These are phyloP conservation scores for Dryocosmus kuriphilus DNA, from an alignment of 2,888 invertebrate genomes.

Conservation along the genomic window DNA sequence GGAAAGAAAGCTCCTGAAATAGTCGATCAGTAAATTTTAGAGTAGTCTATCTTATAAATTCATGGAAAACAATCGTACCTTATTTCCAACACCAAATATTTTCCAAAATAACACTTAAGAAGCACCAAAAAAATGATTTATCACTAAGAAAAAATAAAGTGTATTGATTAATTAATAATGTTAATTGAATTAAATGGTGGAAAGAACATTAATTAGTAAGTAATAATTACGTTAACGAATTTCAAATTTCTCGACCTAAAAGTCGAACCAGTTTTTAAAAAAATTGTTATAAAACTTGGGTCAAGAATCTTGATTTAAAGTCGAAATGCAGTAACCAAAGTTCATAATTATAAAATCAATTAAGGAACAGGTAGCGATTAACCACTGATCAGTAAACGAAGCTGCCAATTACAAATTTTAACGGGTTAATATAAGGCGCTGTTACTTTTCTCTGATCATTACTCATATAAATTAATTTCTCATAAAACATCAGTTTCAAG, in stretches of 20 bases:
- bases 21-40: background rate
- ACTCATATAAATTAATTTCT: background rate
- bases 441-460: background rate
- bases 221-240: background rate
- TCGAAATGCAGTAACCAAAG: background rate
- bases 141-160: too few relatives aligned
- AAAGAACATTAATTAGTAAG: too few relatives aligned
- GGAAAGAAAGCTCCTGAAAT: background rate
- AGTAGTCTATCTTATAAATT: too few relatives aligned
- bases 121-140: too few relatives aligned
- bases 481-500: background rate
- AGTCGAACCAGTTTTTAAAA: background rate
- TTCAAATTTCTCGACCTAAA: background rate
- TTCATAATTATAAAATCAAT: slow-evolving; percentile 4
- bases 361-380: background rate
- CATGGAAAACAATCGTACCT: too few relatives aligned
- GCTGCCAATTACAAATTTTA: background rate
- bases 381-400: background rate
- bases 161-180: too few relatives aligned
- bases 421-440: background rate
- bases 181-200: too few relatives aligned
- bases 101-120: background rate
- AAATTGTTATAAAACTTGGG: background rate
- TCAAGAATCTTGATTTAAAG: background rate
- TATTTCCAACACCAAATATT: background rate